Evolutionary conservation across 2,888 invertebrate genomes (phyloP).

Genomic region (Platerodrilus igneus): DNA sequence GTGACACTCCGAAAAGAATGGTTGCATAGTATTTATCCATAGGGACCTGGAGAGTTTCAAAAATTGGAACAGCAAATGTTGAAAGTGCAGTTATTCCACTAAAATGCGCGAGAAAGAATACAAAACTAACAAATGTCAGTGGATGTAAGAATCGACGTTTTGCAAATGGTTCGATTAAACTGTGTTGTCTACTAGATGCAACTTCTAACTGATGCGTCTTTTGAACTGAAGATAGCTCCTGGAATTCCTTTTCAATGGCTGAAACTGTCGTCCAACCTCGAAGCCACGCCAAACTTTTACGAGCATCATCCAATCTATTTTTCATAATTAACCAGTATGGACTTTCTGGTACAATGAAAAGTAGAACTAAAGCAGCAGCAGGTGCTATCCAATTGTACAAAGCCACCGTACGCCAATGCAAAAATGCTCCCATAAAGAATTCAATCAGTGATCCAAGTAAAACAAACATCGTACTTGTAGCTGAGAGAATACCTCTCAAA

Average conservation of each 20-base stretch:
- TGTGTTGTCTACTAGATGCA: not conserved
- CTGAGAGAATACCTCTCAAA: constrained; percentile 68
- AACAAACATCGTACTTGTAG: constrained; percentile 70
- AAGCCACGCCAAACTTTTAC: constrained; percentile 68
- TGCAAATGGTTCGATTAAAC: constrained; percentile 51
- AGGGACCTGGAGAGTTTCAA: constrained; percentile 65
- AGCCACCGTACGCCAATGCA: constrained; percentile 68
- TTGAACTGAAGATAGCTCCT: constrained; percentile 43
- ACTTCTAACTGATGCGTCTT: not conserved
- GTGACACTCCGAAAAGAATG: constrained; percentile 64
- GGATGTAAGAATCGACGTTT: constrained; percentile 64
- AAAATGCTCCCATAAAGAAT: constrained; percentile 67
- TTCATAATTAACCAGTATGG: constrained; percentile 74
- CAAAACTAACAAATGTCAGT: constrained; percentile 59
- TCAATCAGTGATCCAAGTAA: constrained; percentile 72
- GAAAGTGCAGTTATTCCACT: constrained; percentile 70
- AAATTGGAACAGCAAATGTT: constrained; percentile 71
- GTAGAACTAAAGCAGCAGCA: constrained; percentile 58
- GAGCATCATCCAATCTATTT: constrained; percentile 61
- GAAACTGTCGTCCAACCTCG: constrained; percentile 68
- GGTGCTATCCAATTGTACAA: constrained; percentile 64
- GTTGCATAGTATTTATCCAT: constrained; percentile 74
- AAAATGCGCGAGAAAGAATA: constrained; percentile 70
- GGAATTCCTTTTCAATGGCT: constrained; percentile 58
- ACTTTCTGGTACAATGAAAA: constrained; percentile 74